These are phyloP conservation scores for Trinorchestia longiramus DNA, from an alignment of 1,140 invertebrate genomes.

Conservation along the genomic window DNA sequence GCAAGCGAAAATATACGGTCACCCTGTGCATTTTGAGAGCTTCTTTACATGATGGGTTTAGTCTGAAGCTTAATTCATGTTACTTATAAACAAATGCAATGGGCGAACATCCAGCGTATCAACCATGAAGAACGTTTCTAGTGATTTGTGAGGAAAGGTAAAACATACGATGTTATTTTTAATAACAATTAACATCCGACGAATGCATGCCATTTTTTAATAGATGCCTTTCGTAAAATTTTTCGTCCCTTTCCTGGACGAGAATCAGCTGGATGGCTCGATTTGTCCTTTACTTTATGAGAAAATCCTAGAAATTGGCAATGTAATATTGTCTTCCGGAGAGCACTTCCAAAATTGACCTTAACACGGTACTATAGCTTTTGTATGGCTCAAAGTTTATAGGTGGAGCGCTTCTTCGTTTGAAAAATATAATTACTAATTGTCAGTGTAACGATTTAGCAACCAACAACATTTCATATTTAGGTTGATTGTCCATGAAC, in stretches of 20 bases:
- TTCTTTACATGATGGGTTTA: not conserved
- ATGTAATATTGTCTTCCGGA: not conserved
- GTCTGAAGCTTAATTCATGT: not conserved
- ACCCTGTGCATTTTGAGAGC: not conserved
- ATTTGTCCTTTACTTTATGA: not conserved
- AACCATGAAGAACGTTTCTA: not conserved
- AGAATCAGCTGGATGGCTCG: not conserved
- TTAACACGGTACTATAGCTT: not conserved
- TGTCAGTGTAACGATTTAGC: not conserved
- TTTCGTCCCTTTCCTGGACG: not conserved
- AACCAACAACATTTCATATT: not conserved
- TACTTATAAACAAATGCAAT: not conserved
- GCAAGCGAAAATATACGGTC: slow-evolving; percentile 23
- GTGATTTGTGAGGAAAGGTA: not conserved
- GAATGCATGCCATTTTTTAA: too few species aligned
- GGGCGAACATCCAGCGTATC: too few species aligned
- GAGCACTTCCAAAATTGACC: not conserved
- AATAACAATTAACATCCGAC: not conserved
- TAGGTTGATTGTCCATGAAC: not conserved
- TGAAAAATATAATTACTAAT: not conserved
- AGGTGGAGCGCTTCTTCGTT: not conserved
- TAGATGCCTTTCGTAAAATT: not conserved
- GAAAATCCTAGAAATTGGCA: not conserved
- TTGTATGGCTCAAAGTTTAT: not conserved
- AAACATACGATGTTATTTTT: not conserved